Base-by-base conservation (phyloP, 2,888 invertebrate species). In the Sphinx pinastri region DNA sequence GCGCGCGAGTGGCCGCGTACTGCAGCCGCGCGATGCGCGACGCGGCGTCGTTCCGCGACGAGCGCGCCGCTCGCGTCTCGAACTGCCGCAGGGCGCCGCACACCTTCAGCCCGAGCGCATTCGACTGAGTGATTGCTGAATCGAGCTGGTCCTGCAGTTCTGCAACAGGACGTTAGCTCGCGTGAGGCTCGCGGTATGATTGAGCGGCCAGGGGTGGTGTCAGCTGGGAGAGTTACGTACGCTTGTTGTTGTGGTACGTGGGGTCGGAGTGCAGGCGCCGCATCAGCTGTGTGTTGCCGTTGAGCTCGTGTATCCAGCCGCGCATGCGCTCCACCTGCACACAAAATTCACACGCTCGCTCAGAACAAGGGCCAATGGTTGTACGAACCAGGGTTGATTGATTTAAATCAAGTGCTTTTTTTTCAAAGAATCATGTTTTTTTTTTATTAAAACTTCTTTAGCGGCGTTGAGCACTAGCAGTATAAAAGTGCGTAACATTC, bases 71-170 rank as follows among this genome's bases (percentile, higher is more conserved):
- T 59, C 84, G 85, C 68, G 81, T 80, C 79, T 91, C 90, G 75
- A 94, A 84, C 84, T 88, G 94, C 76, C 94, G 94, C 81, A 96
- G 89, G 79, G 95, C 95, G 68, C 89, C 93, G 80, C 94, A 91
- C 74, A 95, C 87, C 82, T 93, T 92, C 72, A 92, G 86, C 10
- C 95, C 95, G 3, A 92, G 87, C 68, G 90, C 94, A 79, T 94
- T 92, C 73, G 95, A 94, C 59, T 91, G 89, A 74, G 93, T 93
- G 77, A 94, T 95, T 75, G 94, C 90, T 49, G 88, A 88, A 75
- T 96, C 96, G 84, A 96, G 84, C 84, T 96, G 95, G 74, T 94
- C 93, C 86, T 95, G 95, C 81, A 95, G 87, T 70, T 94, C 96
- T 96, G 85, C 31, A 73, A 71, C 47, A 38, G n/a, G 5, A 58